Conservation (phyloP, 2,888 invertebrate species). For the Nomada flava region DNA sequence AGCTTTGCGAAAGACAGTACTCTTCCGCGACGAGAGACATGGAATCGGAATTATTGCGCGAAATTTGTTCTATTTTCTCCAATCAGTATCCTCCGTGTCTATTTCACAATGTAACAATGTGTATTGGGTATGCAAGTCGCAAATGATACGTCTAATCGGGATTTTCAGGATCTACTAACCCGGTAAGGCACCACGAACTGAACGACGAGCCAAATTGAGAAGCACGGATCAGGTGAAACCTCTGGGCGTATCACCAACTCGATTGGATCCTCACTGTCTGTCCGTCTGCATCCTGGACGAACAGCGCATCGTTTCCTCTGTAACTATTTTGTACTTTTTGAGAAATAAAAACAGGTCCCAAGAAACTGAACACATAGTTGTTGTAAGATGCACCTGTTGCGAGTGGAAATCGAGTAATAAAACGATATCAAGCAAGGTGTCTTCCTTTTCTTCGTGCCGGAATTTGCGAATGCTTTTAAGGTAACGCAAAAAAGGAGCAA, state of each 20-base stretch:
- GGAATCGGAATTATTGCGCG: not conserved
- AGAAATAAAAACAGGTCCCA: conserved; percentile 70
- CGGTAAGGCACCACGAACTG: conserved; percentile 78
- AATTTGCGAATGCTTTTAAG: no score
- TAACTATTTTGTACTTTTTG: conserved; percentile 75
- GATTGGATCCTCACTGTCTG: conserved; percentile 56
- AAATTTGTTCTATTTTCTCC: not conserved
- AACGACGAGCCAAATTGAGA: conserved; percentile 74
- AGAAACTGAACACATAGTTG: conserved; percentile 57
- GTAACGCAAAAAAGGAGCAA: no score
- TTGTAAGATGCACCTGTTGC: conserved; percentile 53
- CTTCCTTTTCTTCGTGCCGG: conserved; percentile 13
- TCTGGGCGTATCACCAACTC: conserved; percentile 59
- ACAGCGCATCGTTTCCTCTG: conserved; percentile 57
- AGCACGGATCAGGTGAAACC: conserved; percentile 67
- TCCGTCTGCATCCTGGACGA: conserved; percentile 45
- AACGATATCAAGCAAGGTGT: conserved; percentile 30
- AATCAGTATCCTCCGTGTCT: not conserved
- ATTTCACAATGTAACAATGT: conserved; percentile 38
- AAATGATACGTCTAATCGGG: conserved; percentile 78
- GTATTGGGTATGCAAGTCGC: conserved; percentile 53
- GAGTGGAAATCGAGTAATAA: conserved; percentile 43
- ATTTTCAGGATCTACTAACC: conserved; percentile 81
- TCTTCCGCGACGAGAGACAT: not conserved
- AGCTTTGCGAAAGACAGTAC: not conserved